These are phyloP conservation scores for Calameuta pallipes DNA, from an alignment of 2,888 invertebrate species.

Conservation along the genomic window DNA sequence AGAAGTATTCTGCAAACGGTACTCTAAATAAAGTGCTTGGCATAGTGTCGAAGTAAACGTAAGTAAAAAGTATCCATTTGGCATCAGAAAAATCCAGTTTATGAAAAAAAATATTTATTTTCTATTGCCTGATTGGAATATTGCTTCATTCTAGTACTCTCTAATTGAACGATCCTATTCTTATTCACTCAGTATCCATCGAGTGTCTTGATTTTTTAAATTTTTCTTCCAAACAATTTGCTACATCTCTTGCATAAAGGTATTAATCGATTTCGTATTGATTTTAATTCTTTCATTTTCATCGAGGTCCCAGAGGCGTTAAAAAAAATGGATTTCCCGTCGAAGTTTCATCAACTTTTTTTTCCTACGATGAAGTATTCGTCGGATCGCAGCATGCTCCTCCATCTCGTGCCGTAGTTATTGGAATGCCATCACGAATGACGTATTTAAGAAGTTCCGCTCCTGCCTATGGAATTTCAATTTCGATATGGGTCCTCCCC, in stretches of 20 bases:
- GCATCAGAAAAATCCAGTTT: background rate
- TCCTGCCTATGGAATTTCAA: constrained; percentile 55
- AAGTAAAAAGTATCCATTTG: background rate
- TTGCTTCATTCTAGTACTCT: background rate
- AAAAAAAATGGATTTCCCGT: background rate
- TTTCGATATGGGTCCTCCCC: constrained; percentile 45
- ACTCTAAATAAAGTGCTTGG: background rate
- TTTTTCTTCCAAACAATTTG: accelerated
- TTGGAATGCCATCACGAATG: constrained; percentile 61
- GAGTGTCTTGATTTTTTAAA: background rate
- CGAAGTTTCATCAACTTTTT: background rate
- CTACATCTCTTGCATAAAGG: background rate
- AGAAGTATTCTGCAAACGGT: background rate
- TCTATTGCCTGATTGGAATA: background rate
- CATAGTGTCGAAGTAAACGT: background rate
- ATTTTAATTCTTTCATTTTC: background rate
- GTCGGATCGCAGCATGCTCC: background rate
- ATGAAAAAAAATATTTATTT: background rate
- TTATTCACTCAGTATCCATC: background rate
- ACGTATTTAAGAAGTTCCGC: constrained; percentile 47
- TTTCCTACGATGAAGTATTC: background rate
- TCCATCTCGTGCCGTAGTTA: constrained; percentile 32
- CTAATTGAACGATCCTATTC: background rate
- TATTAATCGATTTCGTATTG: background rate
- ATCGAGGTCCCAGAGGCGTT: too few species aligned